These are phyloP conservation scores for Myotis yumanensis DNA, from an alignment of 2,113 vertebrate species.

Conservation along the genomic window DNA sequence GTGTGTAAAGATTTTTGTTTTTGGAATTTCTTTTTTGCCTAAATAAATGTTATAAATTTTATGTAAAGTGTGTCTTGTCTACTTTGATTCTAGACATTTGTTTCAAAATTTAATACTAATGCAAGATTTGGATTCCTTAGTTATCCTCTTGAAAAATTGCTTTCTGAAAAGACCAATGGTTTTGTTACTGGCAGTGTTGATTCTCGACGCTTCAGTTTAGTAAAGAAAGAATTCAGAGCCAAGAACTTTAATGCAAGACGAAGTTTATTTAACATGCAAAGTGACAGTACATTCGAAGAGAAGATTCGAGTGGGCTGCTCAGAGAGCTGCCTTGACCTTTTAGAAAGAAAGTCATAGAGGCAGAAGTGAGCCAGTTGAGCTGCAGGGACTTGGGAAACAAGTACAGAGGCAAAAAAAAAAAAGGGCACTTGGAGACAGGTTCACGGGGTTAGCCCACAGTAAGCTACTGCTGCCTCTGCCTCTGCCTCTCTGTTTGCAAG, in stretches of 20 bases:
- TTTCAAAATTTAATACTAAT: constrained; percentile 15
- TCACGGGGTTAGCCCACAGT: neutral
- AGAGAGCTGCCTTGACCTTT: neutral
- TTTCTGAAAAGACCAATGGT: constrained; percentile 31
- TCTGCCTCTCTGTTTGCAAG: neutral
- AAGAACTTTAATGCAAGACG: neutral
- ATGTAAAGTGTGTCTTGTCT: constrained; percentile 49
- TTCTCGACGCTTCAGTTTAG: neutral
- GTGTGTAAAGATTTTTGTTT: constrained; percentile 66
- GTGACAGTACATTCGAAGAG: neutral
- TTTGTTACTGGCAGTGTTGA: neutral
- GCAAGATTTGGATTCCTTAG: neutral
- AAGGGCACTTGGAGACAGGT: neutral
- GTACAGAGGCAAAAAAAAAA: neutral
- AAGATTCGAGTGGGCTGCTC: neutral
- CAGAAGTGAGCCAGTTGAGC: neutral
- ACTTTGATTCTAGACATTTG: constrained; percentile 45
- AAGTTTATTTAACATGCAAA: neutral
- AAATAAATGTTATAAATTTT: constrained; percentile 81
- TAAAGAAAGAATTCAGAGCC: neutral
- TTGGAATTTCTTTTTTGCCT: constrained; percentile 56
- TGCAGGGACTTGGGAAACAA: neutral
- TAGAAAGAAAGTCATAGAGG: neutral
- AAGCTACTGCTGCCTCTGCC: neutral
- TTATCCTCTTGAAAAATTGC: neutral